Conservation (phyloP, 2,797 vertebrate genomes). For the Philypnodon macrostomus region DNA sequence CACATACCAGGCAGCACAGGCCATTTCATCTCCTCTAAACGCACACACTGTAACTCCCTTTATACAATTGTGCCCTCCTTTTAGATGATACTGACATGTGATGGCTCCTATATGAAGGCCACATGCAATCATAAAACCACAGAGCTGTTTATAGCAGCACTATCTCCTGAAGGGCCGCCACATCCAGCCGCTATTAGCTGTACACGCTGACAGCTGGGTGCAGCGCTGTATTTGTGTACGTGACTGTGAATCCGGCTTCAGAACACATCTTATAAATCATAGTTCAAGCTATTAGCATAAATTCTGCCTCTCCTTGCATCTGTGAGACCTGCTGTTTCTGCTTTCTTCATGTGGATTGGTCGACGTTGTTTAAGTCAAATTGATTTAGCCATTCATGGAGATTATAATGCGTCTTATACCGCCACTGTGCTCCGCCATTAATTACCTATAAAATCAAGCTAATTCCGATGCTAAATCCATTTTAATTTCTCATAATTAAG, state of each 20-base stretch:
- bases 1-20: slow-evolving; percentile 34
- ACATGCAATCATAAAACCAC: slow-evolving; percentile 66
- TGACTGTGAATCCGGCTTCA: slow-evolving; percentile 62
- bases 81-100: slow-evolving; percentile 61
- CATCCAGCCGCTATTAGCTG: slow-evolving; percentile 61
- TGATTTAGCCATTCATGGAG: slow-evolving; percentile 78
- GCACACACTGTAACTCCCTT: slow-evolving; percentile 31
- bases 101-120: slow-evolving; percentile 71
- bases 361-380: slow-evolving; percentile 73
- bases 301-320: slow-evolving; percentile 63
- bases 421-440: slow-evolving; percentile 73
- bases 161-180: slow-evolving; percentile 67
- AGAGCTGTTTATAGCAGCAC: slow-evolving; percentile 71
- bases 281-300: slow-evolving; percentile 71
- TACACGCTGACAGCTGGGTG: slow-evolving; percentile 64
- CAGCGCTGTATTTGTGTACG: slow-evolving; percentile 65
- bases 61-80: slow-evolving; percentile 49
- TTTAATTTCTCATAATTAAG: slow-evolving; percentile 84
- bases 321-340: slow-evolving; percentile 69
- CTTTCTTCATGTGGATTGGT: slow-evolving; percentile 68
- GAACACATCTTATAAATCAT: slow-evolving; percentile 76
- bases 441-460: slow-evolving; percentile 85
- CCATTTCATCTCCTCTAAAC: slow-evolving; percentile 40
- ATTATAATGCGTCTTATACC: slow-evolving; percentile 74
- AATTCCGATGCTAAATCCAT: slow-evolving; percentile 83